Percentiles rank a stretch among this genome's conserved stretches.
Evolutionary conservation across 2,888 invertebrate genomes (phyloP).

Genomic region (Tenodera sinensis): DNA sequence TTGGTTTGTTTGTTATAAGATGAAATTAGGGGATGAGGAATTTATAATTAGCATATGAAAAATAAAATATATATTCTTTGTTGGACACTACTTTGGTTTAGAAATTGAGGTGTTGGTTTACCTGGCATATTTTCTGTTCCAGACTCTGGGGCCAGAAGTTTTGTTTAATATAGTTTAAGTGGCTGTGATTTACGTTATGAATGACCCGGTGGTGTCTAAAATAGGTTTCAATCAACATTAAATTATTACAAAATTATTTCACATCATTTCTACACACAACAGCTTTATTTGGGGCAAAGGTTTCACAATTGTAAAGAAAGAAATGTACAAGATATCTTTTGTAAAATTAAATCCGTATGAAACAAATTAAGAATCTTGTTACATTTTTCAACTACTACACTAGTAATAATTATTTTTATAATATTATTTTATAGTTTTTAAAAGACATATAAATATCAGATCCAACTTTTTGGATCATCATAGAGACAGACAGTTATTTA

Average conservation of each 20-base stretch:
- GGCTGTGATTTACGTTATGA: slow-evolving; percentile 23
- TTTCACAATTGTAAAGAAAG: slow-evolving; percentile 20
- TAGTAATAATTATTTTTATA: slow-evolving; percentile 18
- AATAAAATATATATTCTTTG: slow-evolving; percentile 1
- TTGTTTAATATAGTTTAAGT: slow-evolving; percentile 18
- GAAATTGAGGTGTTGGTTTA: slow-evolving; percentile 23
- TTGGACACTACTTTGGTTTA: slow-evolving; percentile 18
- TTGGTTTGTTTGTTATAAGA: slow-evolving; percentile 2
- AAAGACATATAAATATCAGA: slow-evolving; percentile 26
- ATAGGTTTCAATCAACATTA: slow-evolving; percentile 15
- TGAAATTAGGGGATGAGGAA: slow-evolving; percentile 13
- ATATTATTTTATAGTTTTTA: slow-evolving; percentile 23
- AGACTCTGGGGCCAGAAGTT: slow-evolving; percentile 6
- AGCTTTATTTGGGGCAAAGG: slow-evolving; percentile 23
- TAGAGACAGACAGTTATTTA: slow-evolving; percentile 25
- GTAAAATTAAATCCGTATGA: slow-evolving; percentile 16
- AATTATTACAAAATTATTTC: slow-evolving; percentile 23
- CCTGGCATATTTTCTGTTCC: slow-evolving; percentile 23
- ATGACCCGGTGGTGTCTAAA: slow-evolving; percentile 6
- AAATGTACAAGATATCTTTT: slow-evolving; percentile 11
- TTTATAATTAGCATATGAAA: slow-evolving; percentile 30
- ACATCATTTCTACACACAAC: slow-evolving; percentile 21
- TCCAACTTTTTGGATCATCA: slow-evolving; percentile 5
- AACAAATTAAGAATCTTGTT: slow-evolving; percentile 19
- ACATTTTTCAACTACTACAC: slow-evolving; percentile 6